Evolutionary conservation across 2,888 invertebrate genomes (phyloP).

Genomic region (Xestoiulus laeticollis): DNA sequence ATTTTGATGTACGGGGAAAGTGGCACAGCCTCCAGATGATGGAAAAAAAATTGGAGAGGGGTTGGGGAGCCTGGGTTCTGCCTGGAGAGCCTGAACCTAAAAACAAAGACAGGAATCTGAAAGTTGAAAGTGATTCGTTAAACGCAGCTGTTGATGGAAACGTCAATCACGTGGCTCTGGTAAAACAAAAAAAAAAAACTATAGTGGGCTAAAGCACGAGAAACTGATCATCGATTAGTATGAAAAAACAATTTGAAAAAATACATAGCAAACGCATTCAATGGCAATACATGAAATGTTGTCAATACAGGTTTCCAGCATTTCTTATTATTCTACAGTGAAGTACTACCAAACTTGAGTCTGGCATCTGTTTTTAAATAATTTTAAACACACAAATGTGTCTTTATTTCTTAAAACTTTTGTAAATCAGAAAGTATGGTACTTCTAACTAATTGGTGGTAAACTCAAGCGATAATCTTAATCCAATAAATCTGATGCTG

Average conservation of each 20-base stretch:
- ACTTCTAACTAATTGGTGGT: too few relatives aligned
- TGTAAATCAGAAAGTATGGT: too few relatives aligned
- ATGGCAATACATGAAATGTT: background rate
- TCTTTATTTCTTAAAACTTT: too few relatives aligned
- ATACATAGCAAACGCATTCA: background rate
- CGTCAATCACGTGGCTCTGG: background rate
- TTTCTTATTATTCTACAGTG: background rate
- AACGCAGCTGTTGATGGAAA: constrained; percentile 21
- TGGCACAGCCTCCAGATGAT: background rate
- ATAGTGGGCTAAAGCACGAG: background rate
- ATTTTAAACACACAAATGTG: background rate
- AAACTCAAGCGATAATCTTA: background rate
- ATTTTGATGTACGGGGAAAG: background rate
- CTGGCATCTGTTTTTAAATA: background rate
- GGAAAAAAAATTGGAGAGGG: background rate
- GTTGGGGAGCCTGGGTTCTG: background rate
- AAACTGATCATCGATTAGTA: background rate
- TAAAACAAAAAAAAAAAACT: background rate
- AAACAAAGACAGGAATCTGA: constrained; percentile 23
- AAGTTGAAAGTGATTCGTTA: constrained; percentile 27
- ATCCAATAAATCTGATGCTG: background rate
- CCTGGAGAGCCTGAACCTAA: background rate
- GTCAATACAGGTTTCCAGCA: background rate
- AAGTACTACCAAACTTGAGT: background rate
- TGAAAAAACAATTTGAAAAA: background rate